phyloP scores from a whole-genome alignment of 2,888 invertebrate genomes.

The Coleophora deauratella region DNA sequence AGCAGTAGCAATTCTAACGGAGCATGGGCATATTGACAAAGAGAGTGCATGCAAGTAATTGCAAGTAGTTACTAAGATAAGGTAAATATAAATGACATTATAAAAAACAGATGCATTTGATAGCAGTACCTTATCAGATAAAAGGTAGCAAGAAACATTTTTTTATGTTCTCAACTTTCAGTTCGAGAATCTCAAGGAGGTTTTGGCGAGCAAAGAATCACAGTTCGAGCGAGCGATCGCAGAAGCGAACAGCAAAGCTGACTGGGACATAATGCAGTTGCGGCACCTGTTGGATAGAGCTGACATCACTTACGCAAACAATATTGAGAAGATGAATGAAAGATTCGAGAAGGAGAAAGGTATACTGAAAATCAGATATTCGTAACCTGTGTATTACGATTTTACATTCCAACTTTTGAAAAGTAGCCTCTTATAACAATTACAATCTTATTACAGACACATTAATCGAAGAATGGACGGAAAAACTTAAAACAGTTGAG shows the following conservation, averaged over 20 bases:
- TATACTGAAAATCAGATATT: slow-evolving; percentile 35
- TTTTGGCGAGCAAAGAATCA: slow-evolving; percentile 77
- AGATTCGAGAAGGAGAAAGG: slow-evolving; percentile 80
- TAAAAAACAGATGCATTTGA: too few species aligned
- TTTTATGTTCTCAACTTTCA: slow-evolving; percentile 31
- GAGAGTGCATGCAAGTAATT: too few species aligned
- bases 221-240: slow-evolving; percentile 69
- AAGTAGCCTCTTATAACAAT: too few species aligned
- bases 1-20: too few species aligned
- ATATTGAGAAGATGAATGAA: slow-evolving; percentile 78
- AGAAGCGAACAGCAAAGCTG: slow-evolving; percentile 77
- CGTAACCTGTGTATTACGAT: too few species aligned
- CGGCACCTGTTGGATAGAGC: slow-evolving; percentile 81
- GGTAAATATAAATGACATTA: too few species aligned
- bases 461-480: slow-evolving; percentile 54
- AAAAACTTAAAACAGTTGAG: slow-evolving; percentile 43
- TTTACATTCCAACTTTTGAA: too few species aligned
- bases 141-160: neutral
- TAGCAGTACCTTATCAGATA: too few species aligned
- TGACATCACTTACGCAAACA: slow-evolving; percentile 82
- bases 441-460: slow-evolving; percentile 34
- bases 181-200: slow-evolving; percentile 79
- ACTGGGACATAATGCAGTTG: slow-evolving; percentile 80
- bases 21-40: too few species aligned
- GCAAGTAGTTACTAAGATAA: too few species aligned